These are phyloP conservation scores for Aeoliscus strigatus DNA, from an alignment of 2,797 vertebrate genomes.

Conservation along the genomic window DNA sequence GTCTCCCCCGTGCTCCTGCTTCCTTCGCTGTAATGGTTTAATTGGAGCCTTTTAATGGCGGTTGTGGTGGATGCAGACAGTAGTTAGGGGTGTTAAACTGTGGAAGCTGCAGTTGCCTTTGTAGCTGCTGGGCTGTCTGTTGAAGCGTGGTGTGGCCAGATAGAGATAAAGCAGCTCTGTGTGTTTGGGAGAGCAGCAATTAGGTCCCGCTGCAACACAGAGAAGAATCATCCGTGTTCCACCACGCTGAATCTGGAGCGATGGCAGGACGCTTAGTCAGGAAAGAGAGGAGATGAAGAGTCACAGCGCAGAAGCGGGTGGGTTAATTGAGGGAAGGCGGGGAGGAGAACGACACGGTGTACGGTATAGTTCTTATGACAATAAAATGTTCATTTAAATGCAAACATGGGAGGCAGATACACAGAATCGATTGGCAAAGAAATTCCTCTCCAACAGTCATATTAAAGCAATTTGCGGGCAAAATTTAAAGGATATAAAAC, in stretches of 20 bases:
- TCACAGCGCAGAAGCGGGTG: too few species aligned
- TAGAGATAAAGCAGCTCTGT: constrained; percentile 57
- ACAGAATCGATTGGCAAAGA: too few species aligned
- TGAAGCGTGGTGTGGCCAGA: constrained; percentile 50
- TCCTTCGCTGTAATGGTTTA: constrained; percentile 60
- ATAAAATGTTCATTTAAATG: too few species aligned
- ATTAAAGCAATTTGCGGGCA: too few species aligned
- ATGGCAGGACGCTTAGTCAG: constrained; percentile 20
- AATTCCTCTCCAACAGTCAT: too few species aligned
- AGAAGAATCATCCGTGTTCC: constrained; percentile 55
- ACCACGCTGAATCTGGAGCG: constrained; percentile 31
- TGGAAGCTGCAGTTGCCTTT: constrained; percentile 37
- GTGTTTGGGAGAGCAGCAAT: constrained; percentile 63
- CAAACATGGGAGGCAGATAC: too few species aligned
- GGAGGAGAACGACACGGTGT: too few species aligned
- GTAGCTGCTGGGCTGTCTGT: constrained; percentile 40
- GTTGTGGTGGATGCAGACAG: constrained; percentile 43
- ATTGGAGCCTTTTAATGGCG: constrained; percentile 62
- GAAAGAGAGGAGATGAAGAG: constrained; percentile 3
- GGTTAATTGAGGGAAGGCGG: too few species aligned
- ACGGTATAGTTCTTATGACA: too few species aligned
- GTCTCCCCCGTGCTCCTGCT: constrained; percentile 8
- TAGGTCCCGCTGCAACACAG: constrained; percentile 50
- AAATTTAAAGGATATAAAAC: too few species aligned
- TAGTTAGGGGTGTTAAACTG: constrained; percentile 29